phyloP scores from a whole-genome alignment of 2,888 invertebrate species.

The Chrysolina americana region DNA sequence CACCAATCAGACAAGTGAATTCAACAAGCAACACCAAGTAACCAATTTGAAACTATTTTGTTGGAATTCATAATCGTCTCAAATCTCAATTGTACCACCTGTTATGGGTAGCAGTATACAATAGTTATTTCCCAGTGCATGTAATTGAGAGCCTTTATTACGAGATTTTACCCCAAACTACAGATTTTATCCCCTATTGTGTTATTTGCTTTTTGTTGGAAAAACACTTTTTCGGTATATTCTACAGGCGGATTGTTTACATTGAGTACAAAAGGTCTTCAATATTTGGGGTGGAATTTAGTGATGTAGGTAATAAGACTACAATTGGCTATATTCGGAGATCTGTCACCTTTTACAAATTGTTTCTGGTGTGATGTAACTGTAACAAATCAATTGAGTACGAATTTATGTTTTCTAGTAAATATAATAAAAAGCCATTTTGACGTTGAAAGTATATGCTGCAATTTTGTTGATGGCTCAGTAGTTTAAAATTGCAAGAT shows the following conservation, averaged over 20 bases:
- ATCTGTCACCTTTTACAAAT: constrained; percentile 47
- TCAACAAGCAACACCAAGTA: not conserved
- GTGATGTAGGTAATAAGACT: constrained; percentile 56
- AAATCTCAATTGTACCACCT: constrained; percentile 41
- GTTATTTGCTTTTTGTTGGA: constrained; percentile 63
- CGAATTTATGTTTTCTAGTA: no score
- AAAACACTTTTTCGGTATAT: constrained; percentile 65
- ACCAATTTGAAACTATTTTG: constrained; percentile 6
- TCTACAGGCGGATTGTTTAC: constrained; percentile 67
- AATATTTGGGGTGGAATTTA: constrained; percentile 54
- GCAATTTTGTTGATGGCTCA: no score
- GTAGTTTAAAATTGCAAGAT: no score
- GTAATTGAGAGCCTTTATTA: constrained; percentile 67
- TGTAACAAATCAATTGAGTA: not conserved
- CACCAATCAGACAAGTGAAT: not conserved
- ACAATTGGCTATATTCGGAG: constrained; percentile 53
- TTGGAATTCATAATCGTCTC: not conserved
- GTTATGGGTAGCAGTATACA: constrained; percentile 39
- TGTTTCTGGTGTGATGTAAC: constrained; percentile 29
- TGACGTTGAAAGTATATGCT: no score
- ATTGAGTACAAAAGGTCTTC: constrained; percentile 64
- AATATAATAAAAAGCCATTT: no score
- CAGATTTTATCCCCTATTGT: constrained; percentile 62
- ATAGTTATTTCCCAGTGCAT: constrained; percentile 50
- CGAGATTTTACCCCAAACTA: constrained; percentile 64